These are phyloP conservation scores for Cerastoderma edule DNA, from an alignment of 2,888 invertebrate genomes.

Conservation along the genomic window DNA sequence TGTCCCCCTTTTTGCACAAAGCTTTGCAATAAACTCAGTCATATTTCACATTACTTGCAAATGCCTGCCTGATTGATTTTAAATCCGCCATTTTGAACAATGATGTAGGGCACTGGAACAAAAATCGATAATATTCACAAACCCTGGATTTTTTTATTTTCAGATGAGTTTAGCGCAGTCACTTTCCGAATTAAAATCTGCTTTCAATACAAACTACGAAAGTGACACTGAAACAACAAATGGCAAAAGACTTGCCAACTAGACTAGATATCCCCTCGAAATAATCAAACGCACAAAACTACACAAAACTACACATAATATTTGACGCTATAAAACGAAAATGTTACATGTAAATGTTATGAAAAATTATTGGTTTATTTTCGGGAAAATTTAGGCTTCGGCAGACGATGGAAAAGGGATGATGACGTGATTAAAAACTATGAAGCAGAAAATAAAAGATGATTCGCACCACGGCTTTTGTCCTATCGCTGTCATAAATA, in stretches of 20 bases:
- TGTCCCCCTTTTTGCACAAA: neutral
- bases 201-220: too few species aligned
- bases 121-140: constrained; percentile 30
- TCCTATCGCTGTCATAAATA: too few species aligned
- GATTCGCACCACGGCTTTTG: too few species aligned
- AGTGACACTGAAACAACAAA: too few species aligned
- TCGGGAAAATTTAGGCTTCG: too few species aligned
- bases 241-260: neutral
- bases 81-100: constrained; percentile 25
- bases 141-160: neutral
- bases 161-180: neutral
- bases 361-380: constrained; percentile 11
- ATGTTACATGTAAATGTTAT: neutral
- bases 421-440: too few species aligned
- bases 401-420: too few species aligned
- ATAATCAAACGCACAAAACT: neutral
- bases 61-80: neutral
- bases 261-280: neutral
- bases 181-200: too few species aligned
- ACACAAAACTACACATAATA: neutral
- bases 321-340: neutral
- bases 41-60: neutral
- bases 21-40: neutral
- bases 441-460: too few species aligned
- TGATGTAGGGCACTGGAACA: constrained; percentile 21